phyloP scores from a whole-genome alignment of 53 echinoderm and acorn worm genomes.

The Temnopleurus reevesii region DNA sequence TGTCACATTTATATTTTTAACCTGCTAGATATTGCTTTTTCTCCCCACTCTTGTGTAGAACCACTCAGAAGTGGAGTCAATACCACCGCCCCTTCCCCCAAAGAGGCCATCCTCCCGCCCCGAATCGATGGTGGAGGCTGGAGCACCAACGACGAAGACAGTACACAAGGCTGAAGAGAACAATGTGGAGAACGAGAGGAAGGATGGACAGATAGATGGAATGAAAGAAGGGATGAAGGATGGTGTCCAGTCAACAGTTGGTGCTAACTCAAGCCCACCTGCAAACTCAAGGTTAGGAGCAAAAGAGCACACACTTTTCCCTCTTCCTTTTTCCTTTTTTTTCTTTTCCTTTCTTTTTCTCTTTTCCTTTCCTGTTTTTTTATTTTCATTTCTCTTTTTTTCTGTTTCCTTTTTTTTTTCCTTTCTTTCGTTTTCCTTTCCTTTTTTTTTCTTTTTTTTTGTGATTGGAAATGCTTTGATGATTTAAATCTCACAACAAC shows the following conservation, averaged over 20 bases:
- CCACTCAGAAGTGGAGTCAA: conserved; percentile 6
- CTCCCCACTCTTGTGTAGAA: neutral
- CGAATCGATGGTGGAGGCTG: neutral
- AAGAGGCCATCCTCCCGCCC: conserved; percentile 48
- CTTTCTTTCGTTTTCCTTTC: too few species aligned
- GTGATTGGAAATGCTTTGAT: too few species aligned
- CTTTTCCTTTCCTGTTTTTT: too few species aligned
- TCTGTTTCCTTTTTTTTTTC: too few species aligned
- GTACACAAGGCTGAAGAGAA: conserved; percentile 51
- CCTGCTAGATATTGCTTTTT: too few species aligned
- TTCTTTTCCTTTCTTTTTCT: too few species aligned
- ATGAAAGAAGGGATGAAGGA: conserved; percentile 29
- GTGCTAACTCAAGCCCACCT: neutral
- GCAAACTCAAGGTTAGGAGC: conserved; percentile 39
- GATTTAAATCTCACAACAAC: too few species aligned
- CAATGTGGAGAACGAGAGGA: conserved; percentile 19
- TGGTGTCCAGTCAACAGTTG: neutral
- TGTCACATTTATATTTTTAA: too few species aligned
- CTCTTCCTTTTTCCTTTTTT: too few species aligned
- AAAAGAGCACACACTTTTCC: neutral
- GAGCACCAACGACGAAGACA: neutral
- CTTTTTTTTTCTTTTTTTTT: too few species aligned
- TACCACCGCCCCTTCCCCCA: conserved; percentile 62
- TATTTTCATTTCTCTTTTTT: too few species aligned
- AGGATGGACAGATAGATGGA: conserved; percentile 16